A percentile compares a stretch with the other conserved stretches of the same genome.
phyloP scores from a whole-genome alignment of 2,797 vertebrate species.

The Poeciliopsis paucimaculata region DNA sequence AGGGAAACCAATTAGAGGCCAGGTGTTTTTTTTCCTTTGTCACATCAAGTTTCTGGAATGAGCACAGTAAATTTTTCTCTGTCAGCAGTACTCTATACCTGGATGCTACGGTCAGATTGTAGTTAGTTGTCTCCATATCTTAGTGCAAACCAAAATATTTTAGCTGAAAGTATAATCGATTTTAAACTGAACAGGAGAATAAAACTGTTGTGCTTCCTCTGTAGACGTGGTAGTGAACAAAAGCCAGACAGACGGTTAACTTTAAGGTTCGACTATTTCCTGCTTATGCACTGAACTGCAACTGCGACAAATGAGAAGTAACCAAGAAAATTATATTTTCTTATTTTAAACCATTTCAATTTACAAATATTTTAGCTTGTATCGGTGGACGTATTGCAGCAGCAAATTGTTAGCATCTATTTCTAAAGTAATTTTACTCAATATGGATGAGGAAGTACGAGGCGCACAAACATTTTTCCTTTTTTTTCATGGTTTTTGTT shows the following conservation, averaged over 20 bases:
- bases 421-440: not conserved
- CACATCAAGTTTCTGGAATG: conserved; percentile 28
- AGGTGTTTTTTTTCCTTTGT: conserved; percentile 21
- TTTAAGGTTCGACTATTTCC: conserved; percentile 1
- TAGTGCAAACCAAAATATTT: not conserved
- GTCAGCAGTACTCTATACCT: not conserved
- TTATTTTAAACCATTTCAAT: not conserved
- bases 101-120: not conserved
- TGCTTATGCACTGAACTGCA: not conserved
- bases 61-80: not conserved
- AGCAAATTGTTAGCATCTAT: not conserved
- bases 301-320: not conserved
- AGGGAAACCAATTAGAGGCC: conserved; percentile 30
- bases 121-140: not conserved
- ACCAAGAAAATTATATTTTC: not conserved
- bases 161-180: not conserved
- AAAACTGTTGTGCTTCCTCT: conserved; percentile 25
- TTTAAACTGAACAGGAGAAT: not conserved
- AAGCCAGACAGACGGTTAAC: not conserved
- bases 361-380: not conserved
- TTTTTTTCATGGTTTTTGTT: not conserved
- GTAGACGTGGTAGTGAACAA: conserved; percentile 19
- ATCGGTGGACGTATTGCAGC: not conserved
- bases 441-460: not conserved
- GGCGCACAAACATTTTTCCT: not conserved